A percentile compares a stretch with the other conserved stretches of the same genome.
Conservation (phyloP, 1,140 invertebrate genomes). For the Papilio glaucus region DNA sequence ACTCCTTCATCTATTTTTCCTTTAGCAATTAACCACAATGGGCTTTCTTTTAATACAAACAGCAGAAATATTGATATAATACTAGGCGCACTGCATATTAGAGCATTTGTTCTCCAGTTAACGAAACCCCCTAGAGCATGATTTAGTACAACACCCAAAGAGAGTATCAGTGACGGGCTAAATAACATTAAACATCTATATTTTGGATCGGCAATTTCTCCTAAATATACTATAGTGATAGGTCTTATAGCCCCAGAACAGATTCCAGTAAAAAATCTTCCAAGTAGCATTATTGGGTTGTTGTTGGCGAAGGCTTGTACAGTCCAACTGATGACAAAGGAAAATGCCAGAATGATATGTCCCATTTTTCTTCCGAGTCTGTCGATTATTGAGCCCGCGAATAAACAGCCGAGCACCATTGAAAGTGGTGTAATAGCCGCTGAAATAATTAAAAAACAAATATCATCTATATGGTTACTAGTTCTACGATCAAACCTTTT, state of each 20-base stretch:
- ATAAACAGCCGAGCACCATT: constrained; percentile 78
- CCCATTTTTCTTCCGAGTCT: constrained; percentile 85
- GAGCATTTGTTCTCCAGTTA: constrained; percentile 70
- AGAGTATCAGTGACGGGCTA: constrained; percentile 66
- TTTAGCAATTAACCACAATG: constrained; percentile 60
- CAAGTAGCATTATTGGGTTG: constrained; percentile 78
- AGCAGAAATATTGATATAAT: constrained; percentile 40
- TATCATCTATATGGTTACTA: not conserved
- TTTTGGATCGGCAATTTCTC: constrained; percentile 78
- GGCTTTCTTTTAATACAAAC: constrained; percentile 59
- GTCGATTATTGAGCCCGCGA: constrained; percentile 83
- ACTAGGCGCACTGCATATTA: constrained; percentile 47
- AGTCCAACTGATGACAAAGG: constrained; percentile 85
- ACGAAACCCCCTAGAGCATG: constrained; percentile 82
- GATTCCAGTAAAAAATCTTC: constrained; percentile 85
- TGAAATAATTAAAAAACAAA: constrained; percentile 45
- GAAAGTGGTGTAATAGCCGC: constrained; percentile 78
- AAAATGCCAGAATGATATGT: constrained; percentile 80
- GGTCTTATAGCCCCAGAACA: constrained; percentile 68
- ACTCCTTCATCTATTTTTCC: constrained; percentile 53
- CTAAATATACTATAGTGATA: constrained; percentile 65
- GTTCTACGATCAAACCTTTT: too few relatives aligned
- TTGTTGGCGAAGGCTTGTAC: constrained; percentile 77
- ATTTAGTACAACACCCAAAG: constrained; percentile 73
- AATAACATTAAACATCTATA: constrained; percentile 78